phyloP scores from a whole-genome alignment of 2,797 vertebrate genomes.

The Sternotherus odoratus region DNA sequence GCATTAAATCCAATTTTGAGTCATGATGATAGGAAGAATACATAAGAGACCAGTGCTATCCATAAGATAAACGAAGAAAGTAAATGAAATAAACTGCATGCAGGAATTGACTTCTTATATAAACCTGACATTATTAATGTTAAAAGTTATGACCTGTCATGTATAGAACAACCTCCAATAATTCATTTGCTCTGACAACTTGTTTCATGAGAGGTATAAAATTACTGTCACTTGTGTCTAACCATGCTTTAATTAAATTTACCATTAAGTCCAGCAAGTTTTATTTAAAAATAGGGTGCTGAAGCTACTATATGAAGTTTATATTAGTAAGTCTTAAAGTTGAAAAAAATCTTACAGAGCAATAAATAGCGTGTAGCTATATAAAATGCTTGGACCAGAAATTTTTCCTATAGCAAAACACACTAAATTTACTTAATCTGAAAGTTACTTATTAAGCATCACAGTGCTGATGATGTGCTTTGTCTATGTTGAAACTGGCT shows the following conservation, averaged over 20 bases:
- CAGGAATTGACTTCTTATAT: conserved; percentile 54
- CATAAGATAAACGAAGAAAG: conserved; percentile 61
- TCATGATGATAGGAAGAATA: conserved; percentile 57
- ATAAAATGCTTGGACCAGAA: not conserved
- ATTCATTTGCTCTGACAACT: conserved; percentile 72
- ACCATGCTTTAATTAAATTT: conserved; percentile 68
- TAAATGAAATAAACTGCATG: conserved; percentile 60
- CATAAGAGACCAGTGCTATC: conserved; percentile 49
- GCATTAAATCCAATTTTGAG: conserved; percentile 55
- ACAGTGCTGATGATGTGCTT: conserved; percentile 15
- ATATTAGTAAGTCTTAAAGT: conserved; percentile 44
- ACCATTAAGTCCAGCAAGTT: conserved; percentile 71
- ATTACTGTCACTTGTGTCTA: conserved; percentile 59
- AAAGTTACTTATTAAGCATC: conserved; percentile 66
- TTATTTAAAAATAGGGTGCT: conserved; percentile 67
- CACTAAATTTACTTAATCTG: conserved; percentile 11
- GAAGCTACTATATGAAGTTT: conserved; percentile 49
- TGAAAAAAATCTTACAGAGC: not conserved
- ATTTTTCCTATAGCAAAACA: conserved; percentile 44
- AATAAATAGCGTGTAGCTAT: conserved; percentile 24
- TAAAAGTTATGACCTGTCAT: conserved; percentile 75
- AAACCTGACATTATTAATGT: conserved; percentile 74
- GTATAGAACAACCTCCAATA: conserved; percentile 57
- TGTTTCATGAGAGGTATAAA: conserved; percentile 58
- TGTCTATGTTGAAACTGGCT: conserved; percentile 4